A percentile compares a stretch with the other conserved stretches of the same genome.
phyloP scores from a whole-genome alignment of 2,113 vertebrate species.

The Alligator mississippiensis region DNA sequence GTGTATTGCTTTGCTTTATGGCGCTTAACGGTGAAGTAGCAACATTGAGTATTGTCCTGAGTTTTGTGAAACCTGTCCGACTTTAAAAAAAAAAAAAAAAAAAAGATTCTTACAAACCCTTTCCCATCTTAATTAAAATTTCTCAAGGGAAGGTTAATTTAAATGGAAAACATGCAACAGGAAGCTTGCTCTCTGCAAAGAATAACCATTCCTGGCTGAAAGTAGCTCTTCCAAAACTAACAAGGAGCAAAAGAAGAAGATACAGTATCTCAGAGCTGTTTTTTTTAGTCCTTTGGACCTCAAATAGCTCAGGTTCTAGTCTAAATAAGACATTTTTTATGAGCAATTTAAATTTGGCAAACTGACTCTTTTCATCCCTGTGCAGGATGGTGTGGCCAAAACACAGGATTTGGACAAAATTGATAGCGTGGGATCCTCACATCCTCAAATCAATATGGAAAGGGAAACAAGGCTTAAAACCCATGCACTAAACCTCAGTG shows the following conservation, averaged over 20 bases:
- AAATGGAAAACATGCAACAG: neutral
- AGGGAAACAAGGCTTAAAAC: too few relatives aligned
- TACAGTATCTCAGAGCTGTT: neutral
- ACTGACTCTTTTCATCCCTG: neutral
- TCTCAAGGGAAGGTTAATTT: neutral
- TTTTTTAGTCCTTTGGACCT: neutral
- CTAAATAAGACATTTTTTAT: neutral
- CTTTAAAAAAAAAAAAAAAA: neutral
- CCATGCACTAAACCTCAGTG: neutral
- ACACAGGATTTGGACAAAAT: neutral
- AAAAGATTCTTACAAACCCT: neutral
- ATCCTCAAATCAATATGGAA: too few relatives aligned
- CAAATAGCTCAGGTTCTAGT: neutral
- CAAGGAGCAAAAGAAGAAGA: neutral
- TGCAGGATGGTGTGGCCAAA: neutral
- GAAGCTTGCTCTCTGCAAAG: neutral
- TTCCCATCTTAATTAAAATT: neutral
- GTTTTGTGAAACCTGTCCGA: neutral
- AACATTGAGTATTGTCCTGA: neutral
- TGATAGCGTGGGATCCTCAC: neutral
- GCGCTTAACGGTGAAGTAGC: neutral
- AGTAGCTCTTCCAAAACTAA: neutral
- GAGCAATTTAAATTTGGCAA: neutral
- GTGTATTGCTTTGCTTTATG: neutral
- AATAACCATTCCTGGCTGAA: neutral